Conservation (phyloP, 1,140 invertebrate species). For the roundworm (Caenorhabditis elegans) region DNA sequence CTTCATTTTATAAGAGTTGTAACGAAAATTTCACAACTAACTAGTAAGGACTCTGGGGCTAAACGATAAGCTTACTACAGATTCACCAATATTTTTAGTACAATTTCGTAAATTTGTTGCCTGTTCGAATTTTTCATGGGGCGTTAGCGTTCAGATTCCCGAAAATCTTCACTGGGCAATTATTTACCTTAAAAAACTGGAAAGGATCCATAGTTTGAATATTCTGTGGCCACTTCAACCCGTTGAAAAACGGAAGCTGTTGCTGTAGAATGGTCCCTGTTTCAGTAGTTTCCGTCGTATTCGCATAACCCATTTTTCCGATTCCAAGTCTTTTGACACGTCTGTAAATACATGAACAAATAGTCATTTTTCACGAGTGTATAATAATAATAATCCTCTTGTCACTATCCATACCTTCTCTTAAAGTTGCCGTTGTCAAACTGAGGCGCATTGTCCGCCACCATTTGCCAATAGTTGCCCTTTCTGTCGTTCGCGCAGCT, state of each 20-base stretch:
- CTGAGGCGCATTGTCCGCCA: slow-evolving; percentile 85
- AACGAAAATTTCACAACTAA: no score
- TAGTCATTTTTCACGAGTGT: not conserved
- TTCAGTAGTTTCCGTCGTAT: not conserved
- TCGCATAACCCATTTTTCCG: not conserved
- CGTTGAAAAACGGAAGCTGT: slow-evolving; percentile 13
- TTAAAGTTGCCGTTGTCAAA: slow-evolving; percentile 91
- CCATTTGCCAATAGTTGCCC: slow-evolving; percentile 74
- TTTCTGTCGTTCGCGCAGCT: slow-evolving; percentile 70
- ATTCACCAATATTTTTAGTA: no score
- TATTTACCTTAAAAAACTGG: not conserved
- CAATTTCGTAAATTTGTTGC: no score
- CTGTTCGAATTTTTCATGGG: no score
- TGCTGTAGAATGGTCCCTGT: not conserved
- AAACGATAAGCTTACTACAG: no score
- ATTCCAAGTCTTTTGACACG: slow-evolving; percentile 2
- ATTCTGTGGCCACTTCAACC: slow-evolving; percentile 24
- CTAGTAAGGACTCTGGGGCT: no score
- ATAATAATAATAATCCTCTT: not conserved
- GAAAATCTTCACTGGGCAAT: not conserved
- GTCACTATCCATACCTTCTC: slow-evolving; percentile 69
- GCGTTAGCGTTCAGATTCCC: no score
- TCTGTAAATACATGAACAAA: no score
- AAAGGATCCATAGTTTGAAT: not conserved
- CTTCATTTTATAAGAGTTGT: no score